A percentile compares a stretch with the other conserved stretches of the same genome.
Conservation (phyloP, 2,113 vertebrate species). For the Chaetodon trifascialis region DNA sequence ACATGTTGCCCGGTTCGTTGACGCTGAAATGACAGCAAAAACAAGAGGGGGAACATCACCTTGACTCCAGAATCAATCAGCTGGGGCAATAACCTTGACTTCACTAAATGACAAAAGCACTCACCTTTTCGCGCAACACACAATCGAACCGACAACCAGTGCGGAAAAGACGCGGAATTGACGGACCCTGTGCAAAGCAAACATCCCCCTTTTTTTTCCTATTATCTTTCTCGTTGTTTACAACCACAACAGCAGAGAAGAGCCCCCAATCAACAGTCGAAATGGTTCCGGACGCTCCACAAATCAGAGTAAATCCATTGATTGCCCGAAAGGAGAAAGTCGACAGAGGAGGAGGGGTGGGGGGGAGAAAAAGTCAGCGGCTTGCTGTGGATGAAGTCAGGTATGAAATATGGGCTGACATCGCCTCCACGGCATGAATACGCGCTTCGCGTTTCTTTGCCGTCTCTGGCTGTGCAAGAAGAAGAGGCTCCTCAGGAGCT, state of each 20-base stretch:
- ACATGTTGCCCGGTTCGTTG: slow-evolving; percentile 95
- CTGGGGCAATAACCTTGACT: slow-evolving; percentile 72
- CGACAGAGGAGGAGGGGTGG: not conserved
- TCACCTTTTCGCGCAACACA: slow-evolving; percentile 82
- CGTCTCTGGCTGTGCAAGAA: slow-evolving; percentile 42
- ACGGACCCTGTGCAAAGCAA: slow-evolving; percentile 61
- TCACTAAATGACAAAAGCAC: slow-evolving; percentile 22
- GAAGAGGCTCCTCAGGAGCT: slow-evolving; percentile 47
- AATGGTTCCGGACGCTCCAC: slow-evolving; percentile 42
- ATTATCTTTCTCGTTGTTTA: slow-evolving; percentile 18
- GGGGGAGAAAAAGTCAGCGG: slow-evolving; percentile 55
- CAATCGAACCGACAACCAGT: slow-evolving; percentile 77
- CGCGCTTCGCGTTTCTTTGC: slow-evolving; percentile 42
- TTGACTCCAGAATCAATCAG: slow-evolving; percentile 29
- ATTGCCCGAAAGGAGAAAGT: slow-evolving; percentile 57
- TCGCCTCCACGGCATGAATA: slow-evolving; percentile 34
- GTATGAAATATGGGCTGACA: slow-evolving; percentile 58
- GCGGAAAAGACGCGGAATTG: slow-evolving; percentile 76
- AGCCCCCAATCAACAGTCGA: slow-evolving; percentile 42
- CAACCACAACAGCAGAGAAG: slow-evolving; percentile 22
- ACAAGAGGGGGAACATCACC: slow-evolving; percentile 36
- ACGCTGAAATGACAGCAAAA: slow-evolving; percentile 82
- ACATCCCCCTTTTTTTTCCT: slow-evolving; percentile 53
- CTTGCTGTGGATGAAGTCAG: slow-evolving; percentile 43
- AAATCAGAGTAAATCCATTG: slow-evolving; percentile 74